These are phyloP conservation scores for Enteromius unitaeniatus DNA, from an alignment of 2,797 vertebrate species.

Conservation along the genomic window DNA sequence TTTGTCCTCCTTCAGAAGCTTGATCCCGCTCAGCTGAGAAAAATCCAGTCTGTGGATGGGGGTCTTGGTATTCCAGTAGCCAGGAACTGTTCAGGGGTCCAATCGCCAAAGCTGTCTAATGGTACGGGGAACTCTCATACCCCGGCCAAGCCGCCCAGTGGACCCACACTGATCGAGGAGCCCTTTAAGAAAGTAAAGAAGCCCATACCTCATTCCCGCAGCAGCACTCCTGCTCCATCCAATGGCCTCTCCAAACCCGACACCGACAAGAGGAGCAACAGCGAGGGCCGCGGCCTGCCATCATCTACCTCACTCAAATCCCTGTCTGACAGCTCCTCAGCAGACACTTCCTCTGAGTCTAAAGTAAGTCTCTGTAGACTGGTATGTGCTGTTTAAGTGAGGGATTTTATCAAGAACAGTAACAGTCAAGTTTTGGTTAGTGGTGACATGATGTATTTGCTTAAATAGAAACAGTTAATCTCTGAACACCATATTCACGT, in stretches of 20 bases:
- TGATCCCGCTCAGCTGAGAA: slow-evolving; percentile 77
- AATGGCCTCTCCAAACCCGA: slow-evolving; percentile 67
- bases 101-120: slow-evolving; percentile 70
- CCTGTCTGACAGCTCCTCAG: slow-evolving; percentile 78
- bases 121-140: slow-evolving; percentile 71
- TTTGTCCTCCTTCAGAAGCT: slow-evolving; percentile 74
- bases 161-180: slow-evolving; percentile 75
- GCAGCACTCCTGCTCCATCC: slow-evolving; percentile 70
- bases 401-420: neutral
- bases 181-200: slow-evolving; percentile 84
- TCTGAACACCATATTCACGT: neutral
- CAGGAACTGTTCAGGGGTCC: slow-evolving; percentile 75
- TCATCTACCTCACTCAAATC: slow-evolving; percentile 84
- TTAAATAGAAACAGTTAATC: neutral
- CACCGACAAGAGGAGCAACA: slow-evolving; percentile 71
- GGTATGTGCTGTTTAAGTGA: neutral
- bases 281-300: slow-evolving; percentile 73
- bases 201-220: slow-evolving; percentile 68
- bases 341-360: slow-evolving; percentile 77
- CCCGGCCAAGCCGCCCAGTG: slow-evolving; percentile 63
- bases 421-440: neutral
- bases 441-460: neutral
- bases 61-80: slow-evolving; percentile 84
- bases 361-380: neutral
- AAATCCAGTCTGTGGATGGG: slow-evolving; percentile 79